Percentiles rank a stretch among this genome's conserved stretches.
These are phyloP conservation scores for Ptiloglossa arizonensis DNA, from an alignment of 1,140 invertebrate species.

Conservation along the genomic window DNA sequence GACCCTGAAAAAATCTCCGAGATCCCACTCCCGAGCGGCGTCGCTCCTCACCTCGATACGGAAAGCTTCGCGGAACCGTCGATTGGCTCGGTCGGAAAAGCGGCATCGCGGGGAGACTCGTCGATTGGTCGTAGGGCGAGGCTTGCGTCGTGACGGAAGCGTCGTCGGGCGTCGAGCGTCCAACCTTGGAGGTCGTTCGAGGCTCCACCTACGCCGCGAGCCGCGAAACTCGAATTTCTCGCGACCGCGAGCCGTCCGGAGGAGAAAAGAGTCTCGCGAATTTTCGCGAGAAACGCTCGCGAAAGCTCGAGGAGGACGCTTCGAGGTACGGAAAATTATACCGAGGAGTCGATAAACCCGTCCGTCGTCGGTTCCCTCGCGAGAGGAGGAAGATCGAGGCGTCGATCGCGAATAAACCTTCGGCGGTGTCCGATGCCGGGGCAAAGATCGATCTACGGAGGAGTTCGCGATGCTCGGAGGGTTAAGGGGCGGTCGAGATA, in stretches of 20 bases:
- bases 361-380: too few relatives aligned
- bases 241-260: neutral
- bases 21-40: conserved; percentile 49
- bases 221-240: conserved; percentile 52
- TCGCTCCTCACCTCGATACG: conserved; percentile 1
- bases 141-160: conserved; percentile 69
- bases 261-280: too few relatives aligned
- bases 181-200: conserved; percentile 61
- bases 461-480: too few relatives aligned
- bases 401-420: too few relatives aligned
- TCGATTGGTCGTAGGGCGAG: conserved; percentile 79
- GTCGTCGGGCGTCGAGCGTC: conserved; percentile 48
- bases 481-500: neutral
- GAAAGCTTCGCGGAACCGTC: conserved; percentile 37
- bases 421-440: neutral
- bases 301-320: neutral
- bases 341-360: too few relatives aligned
- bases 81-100: conserved; percentile 73
- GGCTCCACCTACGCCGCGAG: conserved; percentile 75
- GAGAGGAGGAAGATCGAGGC: too few relatives aligned
- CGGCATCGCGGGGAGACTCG: conserved; percentile 51
- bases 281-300: neutral
- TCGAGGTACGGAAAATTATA: neutral
- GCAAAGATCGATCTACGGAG: too few relatives aligned
- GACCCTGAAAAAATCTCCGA: conserved; percentile 18